Evolutionary conservation across 2,113 vertebrate species (phyloP).

Genomic region (Nycticorax nycticorax): DNA sequence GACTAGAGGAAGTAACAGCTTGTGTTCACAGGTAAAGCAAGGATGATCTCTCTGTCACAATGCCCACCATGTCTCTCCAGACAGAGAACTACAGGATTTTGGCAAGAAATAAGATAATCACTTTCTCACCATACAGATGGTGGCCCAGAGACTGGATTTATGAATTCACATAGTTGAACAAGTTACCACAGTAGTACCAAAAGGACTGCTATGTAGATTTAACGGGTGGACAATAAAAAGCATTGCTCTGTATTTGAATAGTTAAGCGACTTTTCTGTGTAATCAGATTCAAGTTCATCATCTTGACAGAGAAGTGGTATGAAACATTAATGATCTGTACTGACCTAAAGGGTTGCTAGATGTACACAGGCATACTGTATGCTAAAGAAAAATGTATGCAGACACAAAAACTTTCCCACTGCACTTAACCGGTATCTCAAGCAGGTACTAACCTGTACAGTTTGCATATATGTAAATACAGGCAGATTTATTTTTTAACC

Average conservation of each 20-base stretch:
- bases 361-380: not conserved
- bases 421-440: not conserved
- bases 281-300: not conserved
- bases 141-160: not conserved
- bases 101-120: not conserved
- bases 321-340: not conserved
- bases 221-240: not conserved
- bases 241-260: not conserved
- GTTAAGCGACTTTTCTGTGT: not conserved
- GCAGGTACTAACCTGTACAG: not conserved
- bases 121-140: not conserved
- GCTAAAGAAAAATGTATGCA: not conserved
- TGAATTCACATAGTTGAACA: not conserved
- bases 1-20: not conserved
- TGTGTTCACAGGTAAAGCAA: not conserved
- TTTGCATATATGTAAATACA: not conserved
- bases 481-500: not conserved
- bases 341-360: not conserved
- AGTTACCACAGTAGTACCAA: not conserved
- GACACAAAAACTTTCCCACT: not conserved
- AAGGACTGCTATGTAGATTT: not conserved
- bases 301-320: not conserved
- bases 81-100: not conserved
- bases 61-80: not conserved
- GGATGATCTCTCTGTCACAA: not conserved